These are phyloP conservation scores for Tetragnatha montana DNA, from an alignment of 2,888 invertebrate species.

Conservation along the genomic window DNA sequence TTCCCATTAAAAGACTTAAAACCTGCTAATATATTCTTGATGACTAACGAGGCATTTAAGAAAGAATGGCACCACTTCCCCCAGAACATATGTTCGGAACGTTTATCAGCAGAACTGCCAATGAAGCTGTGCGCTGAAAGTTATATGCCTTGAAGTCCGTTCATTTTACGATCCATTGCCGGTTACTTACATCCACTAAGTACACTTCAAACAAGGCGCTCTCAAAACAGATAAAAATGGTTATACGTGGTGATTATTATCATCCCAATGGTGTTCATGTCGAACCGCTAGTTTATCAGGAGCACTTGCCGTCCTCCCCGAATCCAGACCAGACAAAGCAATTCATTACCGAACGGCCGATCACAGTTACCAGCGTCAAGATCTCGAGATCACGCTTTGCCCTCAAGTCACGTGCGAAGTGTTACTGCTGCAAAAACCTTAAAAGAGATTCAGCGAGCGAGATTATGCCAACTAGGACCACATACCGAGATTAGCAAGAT, in stretches of 20 bases:
- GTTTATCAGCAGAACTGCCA: background rate
- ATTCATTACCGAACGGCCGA: constrained; percentile 15
- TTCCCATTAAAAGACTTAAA: background rate
- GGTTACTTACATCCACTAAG: background rate
- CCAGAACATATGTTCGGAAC: background rate
- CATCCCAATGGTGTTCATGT: background rate
- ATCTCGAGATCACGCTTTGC: constrained; percentile 44
- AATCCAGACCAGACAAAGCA: constrained; percentile 1
- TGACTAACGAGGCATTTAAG: background rate
- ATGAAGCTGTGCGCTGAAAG: background rate
- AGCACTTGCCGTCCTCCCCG: background rate
- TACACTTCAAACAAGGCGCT: background rate
- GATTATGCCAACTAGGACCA: constrained; percentile 50
- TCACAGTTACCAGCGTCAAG: constrained; percentile 29
- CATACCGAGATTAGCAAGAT: constrained; percentile 62
- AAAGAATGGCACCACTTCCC: background rate
- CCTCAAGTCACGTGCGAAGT: constrained; percentile 50
- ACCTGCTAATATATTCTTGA: background rate
- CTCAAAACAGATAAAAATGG: background rate
- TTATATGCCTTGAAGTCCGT: background rate
- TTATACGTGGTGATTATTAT: background rate
- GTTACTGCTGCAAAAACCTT: constrained; percentile 18
- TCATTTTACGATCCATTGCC: background rate
- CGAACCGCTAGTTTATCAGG: constrained; percentile 6
- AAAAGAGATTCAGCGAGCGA: constrained; percentile 10